A percentile compares a stretch with the other conserved stretches of the same genome.
phyloP scores from a whole-genome alignment of 2,797 vertebrate genomes.

The Odontamblyopus lacepedii region DNA sequence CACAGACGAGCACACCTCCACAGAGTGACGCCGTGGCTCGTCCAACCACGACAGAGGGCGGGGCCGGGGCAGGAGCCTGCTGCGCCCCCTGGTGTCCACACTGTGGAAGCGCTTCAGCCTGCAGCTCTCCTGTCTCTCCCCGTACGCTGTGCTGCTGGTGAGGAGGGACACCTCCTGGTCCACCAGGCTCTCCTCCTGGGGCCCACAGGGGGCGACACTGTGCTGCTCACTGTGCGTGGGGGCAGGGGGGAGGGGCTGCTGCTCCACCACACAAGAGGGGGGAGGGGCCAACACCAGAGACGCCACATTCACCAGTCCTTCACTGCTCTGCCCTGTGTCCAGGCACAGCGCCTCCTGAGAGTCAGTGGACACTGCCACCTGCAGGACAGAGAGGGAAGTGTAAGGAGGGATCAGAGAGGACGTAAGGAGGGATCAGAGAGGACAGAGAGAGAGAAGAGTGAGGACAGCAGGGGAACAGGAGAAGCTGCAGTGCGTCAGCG shows the following conservation, averaged over 20 bases:
- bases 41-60: conserved; percentile 91
- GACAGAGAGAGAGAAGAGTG: no score
- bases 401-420: conserved; percentile 6
- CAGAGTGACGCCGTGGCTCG: conserved; percentile 91
- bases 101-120: conserved; percentile 92
- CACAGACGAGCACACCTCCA: conserved; percentile 85
- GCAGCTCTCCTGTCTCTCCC: conserved; percentile 27
- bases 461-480: conserved; percentile 59
- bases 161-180: conserved; percentile 82
- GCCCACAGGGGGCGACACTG: conserved; percentile 69
- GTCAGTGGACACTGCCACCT: conserved; percentile 94
- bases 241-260: conserved; percentile 65
- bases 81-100: conserved; percentile 84
- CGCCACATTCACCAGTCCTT: conserved; percentile 67
- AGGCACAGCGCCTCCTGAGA: conserved; percentile 86
- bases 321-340: conserved; percentile 76
- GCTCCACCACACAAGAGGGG: conserved; percentile 65
- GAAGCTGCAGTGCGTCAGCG: conserved; percentile 67
- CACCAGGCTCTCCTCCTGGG: background rate
- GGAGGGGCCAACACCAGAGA: conserved; percentile 59
- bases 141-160: conserved; percentile 55
- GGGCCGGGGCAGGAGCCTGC: conserved; percentile 69
- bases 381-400: conserved; percentile 45
- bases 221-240: conserved; percentile 80
- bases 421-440: no score